A percentile compares a stretch with the other conserved stretches of the same genome.
These are phyloP conservation scores for Sparus aurata DNA, from an alignment of 2,797 vertebrate genomes.

Conservation along the genomic window DNA sequence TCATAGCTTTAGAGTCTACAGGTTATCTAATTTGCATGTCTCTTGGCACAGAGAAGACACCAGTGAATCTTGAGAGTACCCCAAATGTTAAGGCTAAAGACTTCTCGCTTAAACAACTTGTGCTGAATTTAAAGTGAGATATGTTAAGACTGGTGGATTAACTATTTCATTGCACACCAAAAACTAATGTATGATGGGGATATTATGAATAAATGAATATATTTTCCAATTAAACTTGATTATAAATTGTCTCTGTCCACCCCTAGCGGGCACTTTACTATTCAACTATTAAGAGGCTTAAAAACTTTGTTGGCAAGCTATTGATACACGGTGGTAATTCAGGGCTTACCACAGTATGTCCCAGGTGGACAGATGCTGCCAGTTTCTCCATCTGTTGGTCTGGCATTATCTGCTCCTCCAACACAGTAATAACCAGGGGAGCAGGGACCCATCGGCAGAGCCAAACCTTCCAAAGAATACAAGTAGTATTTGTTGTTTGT, in stretches of 20 bases:
- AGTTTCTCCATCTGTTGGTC: conserved; percentile 87
- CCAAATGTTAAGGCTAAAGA: not conserved
- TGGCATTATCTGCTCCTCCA: conserved; percentile 84
- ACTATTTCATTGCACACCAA: not conserved
- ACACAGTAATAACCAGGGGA: conserved; percentile 90
- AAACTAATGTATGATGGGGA: not conserved
- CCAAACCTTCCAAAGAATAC: conserved; percentile 84
- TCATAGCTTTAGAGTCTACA: conserved; percentile 32
- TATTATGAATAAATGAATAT: not conserved
- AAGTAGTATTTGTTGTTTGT: conserved; percentile 4
- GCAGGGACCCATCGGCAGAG: conserved; percentile 89
- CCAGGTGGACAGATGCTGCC: conserved; percentile 91
- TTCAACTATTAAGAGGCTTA: not conserved
- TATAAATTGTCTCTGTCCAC: too few relatives aligned
- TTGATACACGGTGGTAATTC: conserved; percentile 26
- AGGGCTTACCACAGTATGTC: conserved; percentile 89
- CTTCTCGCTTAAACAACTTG: not conserved
- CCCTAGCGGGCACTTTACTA: not conserved
- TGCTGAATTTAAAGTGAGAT: too few relatives aligned
- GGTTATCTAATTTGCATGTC: conserved; percentile 45
- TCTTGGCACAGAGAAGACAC: conserved; percentile 11
- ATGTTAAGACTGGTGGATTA: not conserved
- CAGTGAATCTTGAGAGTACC: not conserved
- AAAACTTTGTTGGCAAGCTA: conserved; percentile 27
- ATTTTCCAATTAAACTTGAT: not conserved